phyloP scores from a whole-genome alignment of 1,140 invertebrate genomes.

The Conus betulinus region DNA sequence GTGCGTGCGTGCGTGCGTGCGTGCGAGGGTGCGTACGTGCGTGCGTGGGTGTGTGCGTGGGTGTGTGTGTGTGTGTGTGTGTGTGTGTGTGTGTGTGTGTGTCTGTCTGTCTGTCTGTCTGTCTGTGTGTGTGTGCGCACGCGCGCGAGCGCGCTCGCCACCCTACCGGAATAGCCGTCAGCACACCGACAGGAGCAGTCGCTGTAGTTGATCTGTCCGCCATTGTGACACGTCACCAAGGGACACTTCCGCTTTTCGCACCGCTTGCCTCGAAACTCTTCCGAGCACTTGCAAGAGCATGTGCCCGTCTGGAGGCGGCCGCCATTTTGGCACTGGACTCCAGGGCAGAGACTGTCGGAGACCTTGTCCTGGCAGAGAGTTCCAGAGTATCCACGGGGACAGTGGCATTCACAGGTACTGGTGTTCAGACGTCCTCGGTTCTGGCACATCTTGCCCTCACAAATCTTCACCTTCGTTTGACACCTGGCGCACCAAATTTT shows the following conservation, averaged over 20 bases:
- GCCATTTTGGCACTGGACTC: conserved; percentile 8
- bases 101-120: no score
- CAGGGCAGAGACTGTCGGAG: neutral
- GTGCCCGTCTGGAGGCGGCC: conserved; percentile 2
- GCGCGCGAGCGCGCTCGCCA: neutral
- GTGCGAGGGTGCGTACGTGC: no score
- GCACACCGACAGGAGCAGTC: conserved; percentile 12
- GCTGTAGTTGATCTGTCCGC: neutral
- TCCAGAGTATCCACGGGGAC: neutral
- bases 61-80: no score
- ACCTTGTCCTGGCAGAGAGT: neutral
- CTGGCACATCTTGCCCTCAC: neutral
- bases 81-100: no score
- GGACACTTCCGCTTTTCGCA: neutral
- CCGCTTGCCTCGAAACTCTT: neutral
- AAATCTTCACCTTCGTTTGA: neutral
- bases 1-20: no score
- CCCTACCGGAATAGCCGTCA: neutral
- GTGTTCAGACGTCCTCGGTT: conserved; percentile 18
- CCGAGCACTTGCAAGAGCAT: conserved; percentile 33
- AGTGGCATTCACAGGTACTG: neutral
- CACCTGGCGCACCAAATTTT: neutral
- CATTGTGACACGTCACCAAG: neutral
- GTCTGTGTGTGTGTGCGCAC: no score
- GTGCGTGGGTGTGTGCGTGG: no score